These are phyloP conservation scores for Meandrusa payeni DNA, from an alignment of 2,888 invertebrate genomes.

Conservation along the genomic window DNA sequence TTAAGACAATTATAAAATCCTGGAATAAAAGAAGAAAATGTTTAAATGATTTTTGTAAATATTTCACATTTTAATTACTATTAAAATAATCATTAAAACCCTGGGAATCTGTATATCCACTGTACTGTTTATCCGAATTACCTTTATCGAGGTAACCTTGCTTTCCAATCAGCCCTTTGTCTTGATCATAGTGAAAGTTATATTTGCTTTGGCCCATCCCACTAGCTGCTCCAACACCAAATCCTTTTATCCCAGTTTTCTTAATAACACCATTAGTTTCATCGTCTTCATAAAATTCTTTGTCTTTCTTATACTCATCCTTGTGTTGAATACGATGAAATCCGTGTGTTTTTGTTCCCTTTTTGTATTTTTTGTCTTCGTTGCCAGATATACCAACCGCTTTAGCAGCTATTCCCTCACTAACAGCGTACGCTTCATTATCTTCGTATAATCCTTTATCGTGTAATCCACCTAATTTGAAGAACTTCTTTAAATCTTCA, in stretches of 20 bases:
- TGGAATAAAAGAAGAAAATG: too few species aligned
- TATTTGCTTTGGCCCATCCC: conserved; percentile 66
- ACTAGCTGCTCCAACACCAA: conserved; percentile 60
- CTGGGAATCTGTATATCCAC: conserved; percentile 67
- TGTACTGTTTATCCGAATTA: conserved; percentile 68
- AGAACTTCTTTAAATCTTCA: conserved; percentile 55
- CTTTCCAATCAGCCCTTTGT: conserved; percentile 67
- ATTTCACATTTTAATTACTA: conserved; percentile 32
- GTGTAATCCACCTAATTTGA: conserved; percentile 45
- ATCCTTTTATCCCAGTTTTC: conserved; percentile 72
- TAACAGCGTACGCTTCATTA: conserved; percentile 59
- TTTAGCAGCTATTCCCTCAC: conserved; percentile 56
- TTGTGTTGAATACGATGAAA: conserved; percentile 81
- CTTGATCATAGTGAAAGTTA: conserved; percentile 58
- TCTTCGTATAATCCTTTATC: conserved; percentile 57
- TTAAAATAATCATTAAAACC: conserved; percentile 60
- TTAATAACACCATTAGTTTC: conserved; percentile 74
- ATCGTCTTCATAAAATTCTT: conserved; percentile 79
- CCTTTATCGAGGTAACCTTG: conserved; percentile 75
- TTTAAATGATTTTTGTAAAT: too few species aligned
- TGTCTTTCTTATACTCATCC: conserved; percentile 82
- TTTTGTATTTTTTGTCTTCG: conserved; percentile 72
- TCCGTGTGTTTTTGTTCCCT: conserved; percentile 79
- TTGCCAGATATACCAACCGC: conserved; percentile 62
- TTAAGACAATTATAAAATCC: too few species aligned